These are phyloP conservation scores for Cheirogaleus major DNA, from an alignment of 2,797 vertebrate species.

Conservation along the genomic window DNA sequence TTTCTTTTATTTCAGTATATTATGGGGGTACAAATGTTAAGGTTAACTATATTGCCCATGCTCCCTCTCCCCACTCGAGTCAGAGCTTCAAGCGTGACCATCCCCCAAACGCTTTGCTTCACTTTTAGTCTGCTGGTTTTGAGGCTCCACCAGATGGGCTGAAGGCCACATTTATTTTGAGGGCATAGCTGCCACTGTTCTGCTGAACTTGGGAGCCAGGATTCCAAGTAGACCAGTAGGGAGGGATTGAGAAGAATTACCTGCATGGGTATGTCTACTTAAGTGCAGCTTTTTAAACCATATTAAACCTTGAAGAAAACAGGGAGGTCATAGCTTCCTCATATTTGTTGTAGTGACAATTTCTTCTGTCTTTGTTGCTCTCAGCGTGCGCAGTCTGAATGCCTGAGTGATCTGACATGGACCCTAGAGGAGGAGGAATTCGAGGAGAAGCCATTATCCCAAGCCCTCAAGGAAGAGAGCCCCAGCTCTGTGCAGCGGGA, in stretches of 20 bases:
- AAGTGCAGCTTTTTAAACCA: neutral
- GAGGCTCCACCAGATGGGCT: neutral
- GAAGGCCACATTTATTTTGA: neutral
- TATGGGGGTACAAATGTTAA: too few species aligned
- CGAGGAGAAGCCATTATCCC: constrained; percentile 63
- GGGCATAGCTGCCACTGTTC: neutral
- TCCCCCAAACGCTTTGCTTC: neutral
- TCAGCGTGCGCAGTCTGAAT: constrained; percentile 87
- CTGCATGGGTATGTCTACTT: too few species aligned
- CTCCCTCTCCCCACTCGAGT: too few species aligned
- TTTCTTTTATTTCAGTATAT: too few species aligned
- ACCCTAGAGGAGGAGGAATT: constrained; percentile 85
- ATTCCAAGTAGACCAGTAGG: neutral
- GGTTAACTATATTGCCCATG: too few species aligned
- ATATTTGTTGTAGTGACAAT: neutral
- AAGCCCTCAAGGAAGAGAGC: constrained; percentile 66
- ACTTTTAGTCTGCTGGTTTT: neutral
- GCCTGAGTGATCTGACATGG: constrained; percentile 84
- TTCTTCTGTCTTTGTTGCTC: constrained; percentile 59
- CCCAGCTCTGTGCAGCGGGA: constrained; percentile 76
- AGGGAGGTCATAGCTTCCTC: neutral
- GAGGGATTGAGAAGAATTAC: neutral
- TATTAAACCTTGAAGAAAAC: neutral
- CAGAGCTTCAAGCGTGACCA: too few species aligned
- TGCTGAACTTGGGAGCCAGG: neutral